These are phyloP conservation scores for Miichthys miiuy DNA, from an alignment of 2,797 vertebrate species.

Conservation along the genomic window DNA sequence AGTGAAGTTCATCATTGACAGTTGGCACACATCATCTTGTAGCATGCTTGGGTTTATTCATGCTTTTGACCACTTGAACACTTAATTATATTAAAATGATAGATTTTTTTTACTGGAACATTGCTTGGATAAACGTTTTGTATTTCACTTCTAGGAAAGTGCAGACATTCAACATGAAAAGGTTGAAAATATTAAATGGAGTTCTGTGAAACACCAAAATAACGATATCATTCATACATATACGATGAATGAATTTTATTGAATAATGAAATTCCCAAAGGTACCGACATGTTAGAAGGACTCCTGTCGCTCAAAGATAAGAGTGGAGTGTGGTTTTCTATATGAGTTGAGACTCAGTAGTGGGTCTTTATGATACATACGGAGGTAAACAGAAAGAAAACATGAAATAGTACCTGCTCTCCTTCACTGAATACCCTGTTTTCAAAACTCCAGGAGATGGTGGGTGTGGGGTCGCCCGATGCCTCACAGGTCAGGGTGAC, in stretches of 20 bases:
- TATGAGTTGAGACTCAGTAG: neutral
- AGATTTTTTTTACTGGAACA: no score
- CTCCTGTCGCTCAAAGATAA: neutral
- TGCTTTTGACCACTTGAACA: neutral
- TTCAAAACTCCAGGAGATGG: slow-evolving; percentile 95
- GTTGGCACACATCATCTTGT: neutral
- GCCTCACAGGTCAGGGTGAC: slow-evolving; percentile 97
- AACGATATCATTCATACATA: no score
- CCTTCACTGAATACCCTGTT: slow-evolving; percentile 91
- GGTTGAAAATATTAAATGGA: neutral
- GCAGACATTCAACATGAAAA: neutral
- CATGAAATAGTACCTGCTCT: slow-evolving; percentile 90
- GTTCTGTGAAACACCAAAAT: neutral
- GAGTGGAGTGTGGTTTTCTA: neutral
- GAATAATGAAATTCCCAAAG: neutral
- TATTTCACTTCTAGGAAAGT: neutral
- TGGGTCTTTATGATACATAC: no score
- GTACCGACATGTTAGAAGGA: neutral
- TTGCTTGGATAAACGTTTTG: neutral
- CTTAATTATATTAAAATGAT: neutral
- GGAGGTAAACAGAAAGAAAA: no score
- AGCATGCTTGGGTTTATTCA: neutral
- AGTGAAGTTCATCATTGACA: slow-evolving; percentile 6
- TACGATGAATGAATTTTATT: neutral
- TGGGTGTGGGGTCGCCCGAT: slow-evolving; percentile 95